These are phyloP conservation scores for Mormyrus proboscirostris DNA, from an alignment of 2,797 vertebrate species.

Conservation along the genomic window DNA sequence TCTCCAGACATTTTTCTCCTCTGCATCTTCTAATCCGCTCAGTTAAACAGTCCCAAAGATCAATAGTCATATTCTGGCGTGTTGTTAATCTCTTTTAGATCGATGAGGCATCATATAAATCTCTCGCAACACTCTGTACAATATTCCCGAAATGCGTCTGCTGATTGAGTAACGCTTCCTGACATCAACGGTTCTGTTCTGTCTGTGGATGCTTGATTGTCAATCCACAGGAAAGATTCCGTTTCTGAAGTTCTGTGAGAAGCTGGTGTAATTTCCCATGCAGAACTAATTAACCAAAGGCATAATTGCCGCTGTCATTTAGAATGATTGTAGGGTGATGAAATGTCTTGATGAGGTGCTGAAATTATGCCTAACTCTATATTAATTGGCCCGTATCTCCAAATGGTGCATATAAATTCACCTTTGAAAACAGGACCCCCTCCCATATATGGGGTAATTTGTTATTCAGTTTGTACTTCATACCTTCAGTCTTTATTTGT, in stretches of 20 bases:
- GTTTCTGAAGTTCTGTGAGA: neutral
- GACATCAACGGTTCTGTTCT: neutral
- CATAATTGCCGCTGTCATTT: neutral
- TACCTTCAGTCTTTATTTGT: neutral
- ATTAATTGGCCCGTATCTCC: constrained; percentile 2
- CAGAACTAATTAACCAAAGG: neutral
- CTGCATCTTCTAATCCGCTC: neutral
- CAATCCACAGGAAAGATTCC: neutral
- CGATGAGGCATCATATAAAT: neutral
- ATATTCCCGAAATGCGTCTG: neutral
- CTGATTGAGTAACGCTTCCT: neutral
- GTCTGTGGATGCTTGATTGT: neutral
- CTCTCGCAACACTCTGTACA: neutral
- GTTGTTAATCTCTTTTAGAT: neutral
- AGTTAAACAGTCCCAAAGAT: neutral
- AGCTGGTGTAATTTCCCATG: neutral
- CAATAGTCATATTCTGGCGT: neutral
- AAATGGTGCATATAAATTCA: neutral
- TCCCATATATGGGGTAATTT: neutral
- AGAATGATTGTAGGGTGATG: neutral
- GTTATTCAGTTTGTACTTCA: neutral
- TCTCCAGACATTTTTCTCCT: neutral
- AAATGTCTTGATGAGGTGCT: constrained; percentile 2
- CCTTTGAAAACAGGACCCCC: neutral
- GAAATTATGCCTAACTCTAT: neutral